Conservation (phyloP, 2,888 invertebrate genomes). For the Aleiodes leptofemur region DNA sequence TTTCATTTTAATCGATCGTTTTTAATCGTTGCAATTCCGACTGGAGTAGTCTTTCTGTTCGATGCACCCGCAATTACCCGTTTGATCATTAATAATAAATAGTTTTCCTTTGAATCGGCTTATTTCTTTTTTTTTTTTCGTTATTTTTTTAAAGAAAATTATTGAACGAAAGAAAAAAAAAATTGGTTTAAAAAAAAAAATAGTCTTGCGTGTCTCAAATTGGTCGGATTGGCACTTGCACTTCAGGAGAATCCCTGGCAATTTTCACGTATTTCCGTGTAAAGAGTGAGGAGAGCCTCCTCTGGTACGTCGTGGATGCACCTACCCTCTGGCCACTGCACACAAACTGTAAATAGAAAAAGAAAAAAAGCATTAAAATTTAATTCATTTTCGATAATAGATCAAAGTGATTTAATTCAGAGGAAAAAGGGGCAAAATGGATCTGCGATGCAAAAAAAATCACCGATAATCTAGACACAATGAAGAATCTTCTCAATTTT, state of each 20-base stretch:
- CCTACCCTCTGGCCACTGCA: constrained; percentile 94
- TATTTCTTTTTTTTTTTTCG: neutral
- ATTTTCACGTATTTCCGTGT: constrained; percentile 71
- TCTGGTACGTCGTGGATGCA: constrained; percentile 73
- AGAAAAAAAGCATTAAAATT: constrained; percentile 50
- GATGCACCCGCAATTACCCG: constrained; percentile 16
- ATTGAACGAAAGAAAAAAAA: constrained; percentile 32
- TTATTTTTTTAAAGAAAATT: neutral
- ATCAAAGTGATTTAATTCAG: neutral
- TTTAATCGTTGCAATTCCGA: constrained; percentile 17
- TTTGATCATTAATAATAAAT: neutral
- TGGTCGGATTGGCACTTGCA: constrained; percentile 63
- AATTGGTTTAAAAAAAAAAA: constrained; percentile 39
- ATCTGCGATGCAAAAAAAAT: too few species aligned
- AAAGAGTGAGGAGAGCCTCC: constrained; percentile 72
- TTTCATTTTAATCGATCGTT: constrained; percentile 17
- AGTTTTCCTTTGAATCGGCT: neutral
- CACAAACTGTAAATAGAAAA: constrained; percentile 86
- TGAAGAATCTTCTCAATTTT: too few species aligned
- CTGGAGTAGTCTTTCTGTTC: constrained; percentile 23
- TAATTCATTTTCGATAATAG: constrained; percentile 8
- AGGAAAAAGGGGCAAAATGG: too few species aligned
- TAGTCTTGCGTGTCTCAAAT: constrained; percentile 51
- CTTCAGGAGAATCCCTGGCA: constrained; percentile 72
- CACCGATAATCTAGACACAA: too few species aligned